Percentiles rank a stretch among this genome's conserved stretches.
These are phyloP conservation scores for Sandelia bainsii DNA, from an alignment of 2,797 vertebrate genomes.

Conservation along the genomic window DNA sequence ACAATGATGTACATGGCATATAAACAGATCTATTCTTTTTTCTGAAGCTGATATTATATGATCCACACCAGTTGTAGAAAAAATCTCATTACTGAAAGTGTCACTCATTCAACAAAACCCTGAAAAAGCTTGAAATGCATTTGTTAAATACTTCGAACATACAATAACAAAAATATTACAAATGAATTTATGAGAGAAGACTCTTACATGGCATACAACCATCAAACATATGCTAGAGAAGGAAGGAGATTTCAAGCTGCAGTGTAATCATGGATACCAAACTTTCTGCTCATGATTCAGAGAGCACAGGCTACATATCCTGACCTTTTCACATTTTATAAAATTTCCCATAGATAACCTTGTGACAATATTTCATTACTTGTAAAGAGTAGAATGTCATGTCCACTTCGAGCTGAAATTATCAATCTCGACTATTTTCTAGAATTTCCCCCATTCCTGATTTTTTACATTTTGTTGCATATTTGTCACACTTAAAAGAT, in stretches of 20 bases:
- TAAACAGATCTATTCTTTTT: constrained; percentile 6
- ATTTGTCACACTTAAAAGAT: too few species aligned
- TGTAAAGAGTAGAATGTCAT: not conserved
- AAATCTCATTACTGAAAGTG: constrained; percentile 16
- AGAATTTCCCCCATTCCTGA: too few species aligned
- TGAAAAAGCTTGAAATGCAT: not conserved
- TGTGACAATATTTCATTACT: not conserved
- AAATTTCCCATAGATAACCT: not conserved
- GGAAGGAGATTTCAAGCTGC: not conserved
- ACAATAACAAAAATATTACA: constrained; percentile 17
- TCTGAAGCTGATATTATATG: not conserved
- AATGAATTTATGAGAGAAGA: not conserved
- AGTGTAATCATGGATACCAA: not conserved
- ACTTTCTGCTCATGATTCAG: constrained; percentile 1
- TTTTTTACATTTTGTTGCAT: too few species aligned
- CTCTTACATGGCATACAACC: not conserved
- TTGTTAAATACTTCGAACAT: not conserved
- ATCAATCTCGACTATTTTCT: not conserved
- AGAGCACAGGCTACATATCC: not conserved
- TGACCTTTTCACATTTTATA: constrained; percentile 5
- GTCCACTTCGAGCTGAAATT: not conserved
- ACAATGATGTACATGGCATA: constrained; percentile 43
- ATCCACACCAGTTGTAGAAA: not conserved
- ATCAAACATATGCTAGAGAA: not conserved
- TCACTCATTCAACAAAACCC: constrained; percentile 14